These are phyloP conservation scores for Mimas tiliae DNA, from an alignment of 2,888 invertebrate genomes.

Conservation along the genomic window DNA sequence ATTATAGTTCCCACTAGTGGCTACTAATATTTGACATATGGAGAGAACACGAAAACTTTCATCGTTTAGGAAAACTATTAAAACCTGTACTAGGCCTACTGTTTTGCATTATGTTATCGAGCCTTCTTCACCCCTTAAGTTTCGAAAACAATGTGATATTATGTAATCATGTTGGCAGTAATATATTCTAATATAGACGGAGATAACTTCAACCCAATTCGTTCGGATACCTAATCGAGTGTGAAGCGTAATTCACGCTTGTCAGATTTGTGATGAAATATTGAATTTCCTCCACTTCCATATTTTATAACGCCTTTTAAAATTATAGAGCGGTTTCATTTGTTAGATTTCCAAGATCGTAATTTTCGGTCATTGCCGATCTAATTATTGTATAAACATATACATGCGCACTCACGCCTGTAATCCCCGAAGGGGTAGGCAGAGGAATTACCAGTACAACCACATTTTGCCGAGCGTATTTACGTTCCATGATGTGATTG, in stretches of 20 bases:
- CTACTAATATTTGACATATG: too few species aligned
- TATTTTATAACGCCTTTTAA: conserved; percentile 1
- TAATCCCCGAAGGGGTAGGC: too few species aligned
- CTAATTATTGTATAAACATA: neutral
- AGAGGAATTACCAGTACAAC: too few species aligned
- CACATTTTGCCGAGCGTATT: too few species aligned
- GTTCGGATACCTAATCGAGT: conserved; percentile 20
- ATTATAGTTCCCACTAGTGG: too few species aligned
- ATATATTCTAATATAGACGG: conserved; percentile 12
- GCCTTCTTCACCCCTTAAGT: too few species aligned
- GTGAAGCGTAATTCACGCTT: conserved; percentile 23
- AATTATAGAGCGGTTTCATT: conserved; percentile 1
- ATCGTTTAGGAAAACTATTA: too few species aligned
- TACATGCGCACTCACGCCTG: too few species aligned
- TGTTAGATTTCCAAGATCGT: neutral
- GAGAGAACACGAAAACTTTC: too few species aligned
- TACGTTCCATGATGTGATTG: too few species aligned
- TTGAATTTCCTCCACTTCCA: conserved; percentile 18
- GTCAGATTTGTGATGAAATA: conserved; percentile 23
- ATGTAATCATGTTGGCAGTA: neutral
- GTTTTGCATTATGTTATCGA: too few species aligned
- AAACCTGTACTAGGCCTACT: too few species aligned
- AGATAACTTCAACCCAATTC: conserved; percentile 23
- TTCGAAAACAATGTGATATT: neutral
- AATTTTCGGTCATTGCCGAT: neutral